These are phyloP conservation scores for Carassius carassius DNA, from an alignment of 2,113 vertebrate species.

Conservation along the genomic window DNA sequence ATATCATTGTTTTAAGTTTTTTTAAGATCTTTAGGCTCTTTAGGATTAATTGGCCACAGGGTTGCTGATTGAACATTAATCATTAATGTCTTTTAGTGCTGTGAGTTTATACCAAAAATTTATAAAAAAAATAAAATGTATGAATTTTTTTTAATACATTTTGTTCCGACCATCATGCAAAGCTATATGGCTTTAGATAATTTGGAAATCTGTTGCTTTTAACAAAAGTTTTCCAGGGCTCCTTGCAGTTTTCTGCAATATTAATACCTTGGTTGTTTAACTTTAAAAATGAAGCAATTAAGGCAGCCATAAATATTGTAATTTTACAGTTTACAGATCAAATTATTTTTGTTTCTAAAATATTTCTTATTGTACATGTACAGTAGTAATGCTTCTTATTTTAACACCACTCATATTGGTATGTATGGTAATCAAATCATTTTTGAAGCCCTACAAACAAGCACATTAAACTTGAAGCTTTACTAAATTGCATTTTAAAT, in stretches of 20 bases:
- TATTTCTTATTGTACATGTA: neutral
- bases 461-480: no score
- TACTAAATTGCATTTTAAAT: neutral
- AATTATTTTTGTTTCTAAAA: neutral
- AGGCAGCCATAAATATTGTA: neutral
- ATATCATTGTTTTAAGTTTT: neutral
- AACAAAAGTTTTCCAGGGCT: neutral
- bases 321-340: neutral
- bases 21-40: neutral
- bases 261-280: neutral
- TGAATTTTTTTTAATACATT: neutral
- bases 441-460: no score
- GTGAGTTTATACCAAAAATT: neutral
- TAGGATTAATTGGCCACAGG: neutral
- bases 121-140: no score
- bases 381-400: neutral
- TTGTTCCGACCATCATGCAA: neutral
- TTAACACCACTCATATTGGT: no score
- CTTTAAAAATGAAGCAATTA: neutral
- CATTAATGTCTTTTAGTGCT: neutral
- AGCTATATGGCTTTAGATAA: neutral
- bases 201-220: neutral
- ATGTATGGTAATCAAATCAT: no score
- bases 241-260: neutral
- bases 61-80: neutral